These are phyloP conservation scores for Alces alces DNA, from an alignment of 2,113 vertebrate species.

Conservation along the genomic window DNA sequence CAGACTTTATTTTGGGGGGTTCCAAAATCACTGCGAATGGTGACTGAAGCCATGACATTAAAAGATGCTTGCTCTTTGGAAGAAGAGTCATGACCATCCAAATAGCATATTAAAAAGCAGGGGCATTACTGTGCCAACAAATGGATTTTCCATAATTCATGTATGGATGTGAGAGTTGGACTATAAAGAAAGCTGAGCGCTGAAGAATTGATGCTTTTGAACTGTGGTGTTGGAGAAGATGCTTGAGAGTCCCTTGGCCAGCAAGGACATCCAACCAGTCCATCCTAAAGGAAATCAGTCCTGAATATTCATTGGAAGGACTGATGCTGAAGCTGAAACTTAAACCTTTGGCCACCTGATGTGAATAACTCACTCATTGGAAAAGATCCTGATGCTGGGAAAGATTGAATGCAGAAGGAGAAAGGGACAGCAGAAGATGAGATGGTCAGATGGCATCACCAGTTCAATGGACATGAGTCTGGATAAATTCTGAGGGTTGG, in stretches of 20 bases:
- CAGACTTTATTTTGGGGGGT: background rate
- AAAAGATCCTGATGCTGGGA: background rate
- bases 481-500: background rate
- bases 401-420: background rate
- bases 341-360: background rate
- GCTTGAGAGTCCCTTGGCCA: background rate
- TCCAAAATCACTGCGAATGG: background rate
- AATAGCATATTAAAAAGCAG: background rate
- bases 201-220: background rate
- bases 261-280: background rate
- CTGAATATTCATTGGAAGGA: background rate
- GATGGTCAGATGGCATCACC: background rate
- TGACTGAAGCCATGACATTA: background rate
- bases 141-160: background rate
- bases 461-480: background rate
- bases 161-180: background rate
- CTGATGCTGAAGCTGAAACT: background rate
- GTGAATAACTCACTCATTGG: background rate
- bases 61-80: background rate
- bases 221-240: background rate
- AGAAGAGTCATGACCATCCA: background rate
- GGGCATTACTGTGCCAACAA: background rate
- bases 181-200: background rate
- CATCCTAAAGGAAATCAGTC: background rate
- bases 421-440: background rate